Evolutionary conservation across 2,888 invertebrate species (phyloP).

Genomic region (Melikaiella ostensackeni): DNA sequence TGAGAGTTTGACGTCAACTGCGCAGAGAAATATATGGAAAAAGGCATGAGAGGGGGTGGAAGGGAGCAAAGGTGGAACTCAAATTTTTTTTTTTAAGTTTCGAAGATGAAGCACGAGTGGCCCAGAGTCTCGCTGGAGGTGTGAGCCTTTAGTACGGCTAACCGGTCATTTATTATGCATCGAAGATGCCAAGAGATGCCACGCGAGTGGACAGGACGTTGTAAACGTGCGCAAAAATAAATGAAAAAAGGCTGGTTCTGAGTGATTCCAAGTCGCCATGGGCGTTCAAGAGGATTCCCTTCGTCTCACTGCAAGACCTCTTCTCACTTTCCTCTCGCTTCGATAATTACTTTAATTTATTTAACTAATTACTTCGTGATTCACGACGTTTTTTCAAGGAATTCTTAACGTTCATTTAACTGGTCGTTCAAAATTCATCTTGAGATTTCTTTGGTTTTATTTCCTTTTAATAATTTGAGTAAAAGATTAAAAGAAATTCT

Average conservation of each 20-base stretch:
- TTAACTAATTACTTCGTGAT: slow-evolving; percentile 28
- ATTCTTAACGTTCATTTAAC: background rate
- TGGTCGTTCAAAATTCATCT: background rate
- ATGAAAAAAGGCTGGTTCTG: slow-evolving; percentile 67
- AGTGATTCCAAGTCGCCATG: slow-evolving; percentile 74
- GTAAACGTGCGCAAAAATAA: slow-evolving; percentile 72
- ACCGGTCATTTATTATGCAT: slow-evolving; percentile 77
- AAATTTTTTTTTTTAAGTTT: slow-evolving; percentile 8
- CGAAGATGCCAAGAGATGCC: slow-evolving; percentile 76
- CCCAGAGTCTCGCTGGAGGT: slow-evolving; percentile 60
- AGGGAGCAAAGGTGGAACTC: slow-evolving; percentile 39
- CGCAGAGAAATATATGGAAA: slow-evolving; percentile 56
- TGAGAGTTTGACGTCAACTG: slow-evolving; percentile 56
- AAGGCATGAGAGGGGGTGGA: slow-evolving; percentile 42
- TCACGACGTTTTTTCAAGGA: background rate
- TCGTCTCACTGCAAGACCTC: slow-evolving; percentile 14
- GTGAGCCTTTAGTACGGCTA: slow-evolving; percentile 71
- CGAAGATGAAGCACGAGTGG: slow-evolving; percentile 31
- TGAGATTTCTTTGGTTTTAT: background rate
- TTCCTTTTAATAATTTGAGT: no score
- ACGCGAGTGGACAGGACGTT: slow-evolving; percentile 75
- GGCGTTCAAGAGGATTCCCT: slow-evolving; percentile 60
- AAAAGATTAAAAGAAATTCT: no score
- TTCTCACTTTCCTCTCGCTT: slow-evolving; percentile 11
- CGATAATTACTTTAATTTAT: slow-evolving; percentile 34